phyloP scores from a whole-genome alignment of 2,797 vertebrate species.

The Melanotaenia parkinsoni region DNA sequence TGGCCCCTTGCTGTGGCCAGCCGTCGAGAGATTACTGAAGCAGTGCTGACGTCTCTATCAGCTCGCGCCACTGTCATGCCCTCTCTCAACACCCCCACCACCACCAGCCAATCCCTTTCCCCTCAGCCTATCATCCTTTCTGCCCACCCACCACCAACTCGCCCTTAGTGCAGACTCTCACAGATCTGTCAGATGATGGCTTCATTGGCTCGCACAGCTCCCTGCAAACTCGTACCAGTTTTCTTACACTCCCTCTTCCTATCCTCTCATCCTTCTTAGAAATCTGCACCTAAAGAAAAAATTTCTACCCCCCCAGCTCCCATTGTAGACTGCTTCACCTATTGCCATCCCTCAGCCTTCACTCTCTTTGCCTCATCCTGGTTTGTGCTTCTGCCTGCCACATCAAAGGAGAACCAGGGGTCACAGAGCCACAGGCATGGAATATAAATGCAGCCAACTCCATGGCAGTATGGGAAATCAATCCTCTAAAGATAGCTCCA shows the following conservation, averaged over 20 bases:
- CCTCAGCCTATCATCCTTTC: constrained; percentile 61
- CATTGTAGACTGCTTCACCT: constrained; percentile 81
- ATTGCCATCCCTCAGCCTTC: constrained; percentile 83
- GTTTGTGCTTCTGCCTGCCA: constrained; percentile 92
- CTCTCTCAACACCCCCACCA: constrained; percentile 76
- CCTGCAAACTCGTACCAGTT: constrained; percentile 80
- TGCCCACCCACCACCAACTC: constrained; percentile 77
- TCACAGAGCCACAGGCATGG: constrained; percentile 92
- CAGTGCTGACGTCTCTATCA: constrained; percentile 96
- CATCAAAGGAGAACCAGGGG: constrained; percentile 99
- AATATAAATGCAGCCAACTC: constrained; percentile 95
- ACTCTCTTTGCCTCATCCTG: constrained; percentile 80
- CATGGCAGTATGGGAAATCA: constrained; percentile 89
- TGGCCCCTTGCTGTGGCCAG: constrained; percentile 89
- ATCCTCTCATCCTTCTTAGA: constrained; percentile 82
- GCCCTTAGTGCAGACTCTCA: constrained; percentile 72
- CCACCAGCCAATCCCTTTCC: constrained; percentile 68
- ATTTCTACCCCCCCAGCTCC: constrained; percentile 67
- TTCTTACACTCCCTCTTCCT: constrained; percentile 66
- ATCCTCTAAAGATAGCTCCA: constrained; percentile 87
- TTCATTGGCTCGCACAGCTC: constrained; percentile 88
- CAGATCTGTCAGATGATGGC: constrained; percentile 96
- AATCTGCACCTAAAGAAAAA: constrained; percentile 74
- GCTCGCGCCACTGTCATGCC: constrained; percentile 86
- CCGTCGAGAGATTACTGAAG: constrained; percentile 92